phyloP scores from a whole-genome alignment of 2,113 vertebrate species.

The Hippoglossus stenolepis region DNA sequence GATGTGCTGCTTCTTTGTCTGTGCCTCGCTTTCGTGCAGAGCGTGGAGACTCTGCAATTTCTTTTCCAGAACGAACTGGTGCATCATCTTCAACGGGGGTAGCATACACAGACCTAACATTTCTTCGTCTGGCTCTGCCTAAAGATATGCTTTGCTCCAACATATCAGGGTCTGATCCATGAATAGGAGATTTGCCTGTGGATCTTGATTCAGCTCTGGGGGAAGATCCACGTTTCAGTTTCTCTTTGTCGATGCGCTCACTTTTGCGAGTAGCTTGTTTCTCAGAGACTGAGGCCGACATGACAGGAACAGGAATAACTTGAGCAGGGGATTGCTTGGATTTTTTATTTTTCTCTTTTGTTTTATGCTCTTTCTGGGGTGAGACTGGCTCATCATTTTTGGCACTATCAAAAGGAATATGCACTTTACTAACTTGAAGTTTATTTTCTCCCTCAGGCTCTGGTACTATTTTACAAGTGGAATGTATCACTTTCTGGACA shows the following conservation, averaged over 20 bases:
- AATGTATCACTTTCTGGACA: constrained; percentile 75
- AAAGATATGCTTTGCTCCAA: constrained; percentile 88
- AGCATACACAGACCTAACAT: constrained; percentile 94
- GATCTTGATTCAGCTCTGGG: constrained; percentile 91
- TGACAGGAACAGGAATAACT: constrained; percentile 72
- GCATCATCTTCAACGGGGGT: constrained; percentile 90
- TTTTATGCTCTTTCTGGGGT: constrained; percentile 82
- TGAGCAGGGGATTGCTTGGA: constrained; percentile 82
- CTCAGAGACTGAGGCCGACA: constrained; percentile 76
- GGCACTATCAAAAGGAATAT: constrained; percentile 71
- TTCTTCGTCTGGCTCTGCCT: constrained; percentile 90
- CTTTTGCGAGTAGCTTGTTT: constrained; percentile 95
- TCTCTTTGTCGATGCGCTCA: constrained; percentile 95
- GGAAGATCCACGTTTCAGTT: constrained; percentile 90
- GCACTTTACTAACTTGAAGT: constrained; percentile 55
- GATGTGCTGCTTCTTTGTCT: constrained; percentile 85
- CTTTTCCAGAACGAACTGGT: constrained; percentile 84
- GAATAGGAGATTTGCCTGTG: constrained; percentile 89
- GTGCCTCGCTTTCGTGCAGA: constrained; percentile 87
- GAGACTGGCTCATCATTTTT: constrained; percentile 79
- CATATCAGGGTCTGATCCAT: constrained; percentile 84
- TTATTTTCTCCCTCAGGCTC: constrained; percentile 74
- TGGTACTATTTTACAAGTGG: constrained; percentile 30
- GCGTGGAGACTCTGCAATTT: constrained; percentile 86
- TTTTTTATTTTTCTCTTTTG: constrained; percentile 90